A percentile compares a stretch with the other conserved stretches of the same genome.
Evolutionary conservation across 2,888 invertebrate species (phyloP).

Genomic region (Eucera pruinosa): DNA sequence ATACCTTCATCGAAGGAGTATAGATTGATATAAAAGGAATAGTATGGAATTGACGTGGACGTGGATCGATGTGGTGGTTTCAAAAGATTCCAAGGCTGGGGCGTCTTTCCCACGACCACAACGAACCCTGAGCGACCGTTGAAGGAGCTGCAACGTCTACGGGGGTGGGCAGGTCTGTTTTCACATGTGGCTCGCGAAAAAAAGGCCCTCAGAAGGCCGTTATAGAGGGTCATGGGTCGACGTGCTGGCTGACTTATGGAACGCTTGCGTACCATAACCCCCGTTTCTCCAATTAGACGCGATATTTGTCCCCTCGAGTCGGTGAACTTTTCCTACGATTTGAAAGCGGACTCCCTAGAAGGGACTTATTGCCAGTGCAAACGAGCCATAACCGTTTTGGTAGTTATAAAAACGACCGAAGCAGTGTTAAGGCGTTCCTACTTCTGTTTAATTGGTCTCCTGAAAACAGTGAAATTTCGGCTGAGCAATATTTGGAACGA

Average conservation of each 20-base stretch:
- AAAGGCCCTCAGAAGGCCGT: conserved; percentile 63
- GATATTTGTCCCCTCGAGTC: conserved; percentile 28
- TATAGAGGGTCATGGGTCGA: conserved; percentile 63
- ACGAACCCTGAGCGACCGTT: conserved; percentile 74
- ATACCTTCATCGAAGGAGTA: conserved; percentile 2
- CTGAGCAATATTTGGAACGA: not conserved
- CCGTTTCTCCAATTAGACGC: conserved; percentile 33
- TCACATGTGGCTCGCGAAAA: conserved; percentile 77
- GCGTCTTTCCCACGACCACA: conserved; percentile 78
- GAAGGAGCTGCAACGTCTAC: conserved; percentile 68
- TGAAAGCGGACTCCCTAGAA: conserved; percentile 9
- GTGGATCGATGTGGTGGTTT: conserved; percentile 46
- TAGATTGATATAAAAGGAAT: conserved; percentile 15
- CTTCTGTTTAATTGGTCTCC: conserved; percentile 7
- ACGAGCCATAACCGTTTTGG: conserved; percentile 19
- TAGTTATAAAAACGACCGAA: conserved; percentile 12
- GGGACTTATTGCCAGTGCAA: not conserved
- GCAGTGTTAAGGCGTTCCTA: conserved; percentile 10
- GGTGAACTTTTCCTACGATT: conserved; percentile 1
- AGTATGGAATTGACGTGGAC: conserved; percentile 15
- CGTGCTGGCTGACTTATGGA: conserved; percentile 60
- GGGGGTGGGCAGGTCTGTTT: conserved; percentile 75
- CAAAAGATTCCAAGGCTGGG: conserved; percentile 68
- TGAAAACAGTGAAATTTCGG: not conserved
- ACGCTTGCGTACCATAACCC: conserved; percentile 32